Evolutionary conservation across 2,797 vertebrate genomes (phyloP).

Genomic region (Premnoplex brunnescens): DNA sequence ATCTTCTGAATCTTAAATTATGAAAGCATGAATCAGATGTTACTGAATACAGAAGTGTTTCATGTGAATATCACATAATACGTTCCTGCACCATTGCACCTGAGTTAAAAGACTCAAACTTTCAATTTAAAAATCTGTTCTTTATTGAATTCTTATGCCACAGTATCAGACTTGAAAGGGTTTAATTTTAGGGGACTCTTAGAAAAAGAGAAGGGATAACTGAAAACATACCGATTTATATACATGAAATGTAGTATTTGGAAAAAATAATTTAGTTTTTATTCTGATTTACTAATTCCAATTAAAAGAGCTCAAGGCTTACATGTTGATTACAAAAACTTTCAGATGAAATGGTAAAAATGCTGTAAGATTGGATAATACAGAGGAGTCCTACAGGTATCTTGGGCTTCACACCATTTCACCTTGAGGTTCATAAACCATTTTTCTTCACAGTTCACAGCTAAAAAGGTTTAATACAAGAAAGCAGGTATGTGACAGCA

Average conservation of each 20-base stretch:
- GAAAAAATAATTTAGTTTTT: not conserved
- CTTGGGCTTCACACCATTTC: not conserved
- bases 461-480: not conserved
- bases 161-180: not conserved
- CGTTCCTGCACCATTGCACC: not conserved
- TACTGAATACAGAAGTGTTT: not conserved
- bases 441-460: not conserved
- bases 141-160: not conserved
- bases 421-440: not conserved
- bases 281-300: not conserved
- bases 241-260: not conserved
- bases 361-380: rapidly evolving
- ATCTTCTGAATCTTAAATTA: not conserved
- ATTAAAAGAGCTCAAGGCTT: not conserved
- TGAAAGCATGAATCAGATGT: not conserved
- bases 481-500: not conserved
- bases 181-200: not conserved
- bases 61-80: not conserved
- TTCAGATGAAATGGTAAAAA: not conserved
- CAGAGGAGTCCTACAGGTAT: not conserved
- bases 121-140: not conserved
- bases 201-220: not conserved
- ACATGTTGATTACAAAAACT: not conserved
- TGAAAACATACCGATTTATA: not conserved
- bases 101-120: not conserved